phyloP scores from a whole-genome alignment of 2,888 invertebrate genomes.

The Sminthurinus aureus region DNA sequence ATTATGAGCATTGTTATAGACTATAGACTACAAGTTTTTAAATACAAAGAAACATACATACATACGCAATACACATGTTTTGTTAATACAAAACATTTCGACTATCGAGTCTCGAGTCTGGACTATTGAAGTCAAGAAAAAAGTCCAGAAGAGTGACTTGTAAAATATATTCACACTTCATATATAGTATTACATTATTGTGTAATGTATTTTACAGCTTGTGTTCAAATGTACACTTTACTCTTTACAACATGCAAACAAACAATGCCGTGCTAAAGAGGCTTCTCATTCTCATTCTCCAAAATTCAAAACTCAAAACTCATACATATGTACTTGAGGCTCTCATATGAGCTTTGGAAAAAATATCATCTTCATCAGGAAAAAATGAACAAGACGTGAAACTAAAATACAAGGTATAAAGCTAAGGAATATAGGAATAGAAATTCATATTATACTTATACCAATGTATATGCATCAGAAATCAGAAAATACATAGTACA shows the following conservation, averaged over 20 bases:
- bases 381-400: not conserved
- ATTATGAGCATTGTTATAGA: too few species aligned
- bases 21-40: not conserved
- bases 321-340: constrained; percentile 12
- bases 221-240: not conserved
- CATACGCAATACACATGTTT: too few species aligned
- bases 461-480: too few species aligned
- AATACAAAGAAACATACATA: not conserved
- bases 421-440: too few species aligned
- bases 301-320: not conserved
- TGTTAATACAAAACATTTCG: too few species aligned
- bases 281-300: constrained; percentile 23
- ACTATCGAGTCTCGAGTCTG: too few species aligned
- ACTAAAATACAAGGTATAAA: too few species aligned
- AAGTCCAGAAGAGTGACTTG: constrained; percentile 1
- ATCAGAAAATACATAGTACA: too few species aligned
- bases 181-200: not conserved
- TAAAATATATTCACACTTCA: not conserved
- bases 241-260: constrained; percentile 9
- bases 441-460: too few species aligned
- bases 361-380: not conserved
- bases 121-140: not conserved
- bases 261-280: not conserved
- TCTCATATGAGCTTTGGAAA: not conserved
- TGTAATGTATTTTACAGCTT: not conserved